Base-by-base conservation (phyloP, 1,140 invertebrate species). In the Drosophila auraria region DNA sequence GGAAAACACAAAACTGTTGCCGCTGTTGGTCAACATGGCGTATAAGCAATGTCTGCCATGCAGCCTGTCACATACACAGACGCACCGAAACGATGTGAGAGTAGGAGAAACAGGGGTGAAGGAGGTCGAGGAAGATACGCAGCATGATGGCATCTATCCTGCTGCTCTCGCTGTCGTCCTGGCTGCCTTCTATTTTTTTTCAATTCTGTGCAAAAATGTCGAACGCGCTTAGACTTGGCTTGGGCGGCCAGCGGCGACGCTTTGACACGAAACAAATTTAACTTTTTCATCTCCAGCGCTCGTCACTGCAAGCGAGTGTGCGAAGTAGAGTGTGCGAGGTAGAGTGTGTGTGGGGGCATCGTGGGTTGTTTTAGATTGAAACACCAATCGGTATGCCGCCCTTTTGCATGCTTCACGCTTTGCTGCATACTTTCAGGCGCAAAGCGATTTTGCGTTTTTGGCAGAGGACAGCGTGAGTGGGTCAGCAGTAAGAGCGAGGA, bases 261-360 rank as follows among this genome's bases (percentile, higher is more conserved):
- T 89, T 89, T 90, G 86, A 90, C 86, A 90, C 79, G 86, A 89
- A 89, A 89, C 86, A 89, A 89, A 89, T 89, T 89, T 89, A 90
- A 90, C 86, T 89, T 89, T 89, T 89, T 90, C 86, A 89, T 89
- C 86, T 89, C 81, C 57, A 89, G 57, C 57, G 86, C 71, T 69
- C 86, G 80, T 61, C 78, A 70, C 59, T 60, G 58, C 47, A 25
- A 54, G 25, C 56, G 45, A 47, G 14, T 30, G 38, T 38, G 61
- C 44, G 27, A 12, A 15, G 40, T 9, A 36, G 50, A 50, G 25
- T 42, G 57, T 11, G 44, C 45, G 40, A 17, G 38, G 20, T 38
- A 14, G 49, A 11, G 49, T 23, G 33, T 15, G 36, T n/a, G 54
- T 23, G 42, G 15, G 60, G 20, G 17, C 25, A 40, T 1, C 36